These are phyloP conservation scores for Dromococcyx pavoninus DNA, from an alignment of 2,797 vertebrate species.

Conservation along the genomic window DNA sequence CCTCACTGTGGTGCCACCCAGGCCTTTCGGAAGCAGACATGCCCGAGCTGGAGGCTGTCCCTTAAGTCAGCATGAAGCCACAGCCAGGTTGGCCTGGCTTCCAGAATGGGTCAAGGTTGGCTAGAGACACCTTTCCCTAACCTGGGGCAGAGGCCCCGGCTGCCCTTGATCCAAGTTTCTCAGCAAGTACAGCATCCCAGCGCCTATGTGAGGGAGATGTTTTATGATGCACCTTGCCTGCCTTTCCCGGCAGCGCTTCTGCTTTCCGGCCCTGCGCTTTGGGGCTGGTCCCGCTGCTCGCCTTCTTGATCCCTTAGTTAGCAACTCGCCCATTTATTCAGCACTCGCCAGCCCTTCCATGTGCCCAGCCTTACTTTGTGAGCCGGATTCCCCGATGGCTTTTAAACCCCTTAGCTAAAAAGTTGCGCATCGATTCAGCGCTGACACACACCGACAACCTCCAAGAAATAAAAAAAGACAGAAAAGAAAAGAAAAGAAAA, in stretches of 20 bases:
- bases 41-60: not conserved
- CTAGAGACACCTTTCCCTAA: too few relatives aligned
- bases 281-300: not conserved
- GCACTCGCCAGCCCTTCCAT: not conserved
- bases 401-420: not conserved
- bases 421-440: not conserved
- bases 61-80: not conserved
- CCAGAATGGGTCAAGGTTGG: too few relatives aligned
- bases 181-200: not conserved
- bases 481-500: too few relatives aligned
- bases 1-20: not conserved
- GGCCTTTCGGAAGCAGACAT: not conserved
- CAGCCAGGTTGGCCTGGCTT: not conserved
- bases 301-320: not conserved
- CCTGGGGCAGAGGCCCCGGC: too few relatives aligned
- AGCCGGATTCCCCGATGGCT: not conserved
- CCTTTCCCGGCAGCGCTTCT: not conserved
- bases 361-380: not conserved
- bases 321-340: not conserved
- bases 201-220: fast-evolving
- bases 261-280: too few relatives aligned
- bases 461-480: not conserved
- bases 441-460: not conserved
- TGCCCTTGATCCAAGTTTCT: not conserved
- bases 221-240: not conserved